These are phyloP conservation scores for Epistrophe grossulariae DNA, from an alignment of 2,888 invertebrate species.

Conservation along the genomic window DNA sequence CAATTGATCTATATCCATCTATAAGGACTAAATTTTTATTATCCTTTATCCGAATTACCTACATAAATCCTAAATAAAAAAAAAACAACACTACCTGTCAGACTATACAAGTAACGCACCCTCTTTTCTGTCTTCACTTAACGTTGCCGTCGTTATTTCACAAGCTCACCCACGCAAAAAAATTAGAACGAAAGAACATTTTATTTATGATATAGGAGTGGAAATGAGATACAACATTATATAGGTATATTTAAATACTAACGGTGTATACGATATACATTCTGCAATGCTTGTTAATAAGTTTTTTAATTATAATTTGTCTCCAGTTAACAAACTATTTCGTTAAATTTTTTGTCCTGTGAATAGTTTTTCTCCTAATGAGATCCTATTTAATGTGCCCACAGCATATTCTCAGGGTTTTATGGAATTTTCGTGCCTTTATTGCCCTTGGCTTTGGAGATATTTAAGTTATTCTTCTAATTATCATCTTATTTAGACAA, in stretches of 20 bases:
- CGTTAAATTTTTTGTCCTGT: not conserved
- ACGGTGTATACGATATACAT: not conserved
- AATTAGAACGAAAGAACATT: not conserved
- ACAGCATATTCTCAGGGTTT: not conserved
- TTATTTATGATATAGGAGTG: not conserved
- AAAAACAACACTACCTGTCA: not conserved
- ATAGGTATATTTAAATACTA: no score
- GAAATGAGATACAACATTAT: not conserved
- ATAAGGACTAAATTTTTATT: no score
- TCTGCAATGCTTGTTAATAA: not conserved
- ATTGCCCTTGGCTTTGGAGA: not conserved
- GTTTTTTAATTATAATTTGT: conserved; percentile 19
- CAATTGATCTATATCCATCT: no score
- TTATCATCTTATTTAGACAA: not conserved
- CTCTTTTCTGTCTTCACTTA: conserved; percentile 9
- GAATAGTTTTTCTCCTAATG: conserved; percentile 15
- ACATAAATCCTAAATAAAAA: not conserved
- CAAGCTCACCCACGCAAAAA: conserved; percentile 15
- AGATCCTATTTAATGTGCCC: conserved; percentile 4
- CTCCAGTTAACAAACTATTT: conserved; percentile 5
- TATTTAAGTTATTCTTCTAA: conserved; percentile 19
- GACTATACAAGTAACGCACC: not conserved
- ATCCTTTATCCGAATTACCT: no score
- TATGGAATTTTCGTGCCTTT: conserved; percentile 8
- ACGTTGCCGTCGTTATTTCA: not conserved